Conservation (phyloP, 2,797 vertebrate species). For the Oryzias dopingdopingensis region DNA sequence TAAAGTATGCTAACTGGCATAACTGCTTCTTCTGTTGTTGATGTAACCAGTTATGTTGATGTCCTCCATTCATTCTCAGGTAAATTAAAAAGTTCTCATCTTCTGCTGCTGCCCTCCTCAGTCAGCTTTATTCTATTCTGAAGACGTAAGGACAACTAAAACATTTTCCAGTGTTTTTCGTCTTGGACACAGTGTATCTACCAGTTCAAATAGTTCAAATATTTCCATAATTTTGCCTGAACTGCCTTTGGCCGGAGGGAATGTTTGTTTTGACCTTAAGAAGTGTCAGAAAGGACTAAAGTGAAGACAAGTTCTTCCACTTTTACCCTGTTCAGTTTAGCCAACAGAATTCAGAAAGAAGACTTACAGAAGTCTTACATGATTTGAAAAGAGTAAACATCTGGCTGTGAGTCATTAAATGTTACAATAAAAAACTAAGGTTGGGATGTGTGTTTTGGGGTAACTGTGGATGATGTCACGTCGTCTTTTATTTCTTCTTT, state of each 20-base stretch:
- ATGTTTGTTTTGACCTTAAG: not conserved
- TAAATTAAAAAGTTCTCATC: too few relatives aligned
- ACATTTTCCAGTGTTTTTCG: too few relatives aligned
- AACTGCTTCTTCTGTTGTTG: too few relatives aligned
- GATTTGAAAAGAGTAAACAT: slow-evolving; percentile 20
- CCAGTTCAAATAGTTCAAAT: not conserved
- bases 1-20: too few relatives aligned
- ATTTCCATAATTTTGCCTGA: not conserved
- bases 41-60: too few relatives aligned
- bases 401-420: slow-evolving; percentile 21
- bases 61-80: too few relatives aligned
- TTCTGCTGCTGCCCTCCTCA: too few relatives aligned
- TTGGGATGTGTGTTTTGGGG: slow-evolving; percentile 15
- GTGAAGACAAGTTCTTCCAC: slow-evolving; percentile 33
- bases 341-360: slow-evolving; percentile 15
- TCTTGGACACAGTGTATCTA: not conserved
- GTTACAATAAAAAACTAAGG: slow-evolving; percentile 23
- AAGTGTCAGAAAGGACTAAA: slow-evolving; percentile 20
- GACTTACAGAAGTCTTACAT: not conserved
- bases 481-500: slow-evolving; percentile 2
- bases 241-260: slow-evolving; percentile 35
- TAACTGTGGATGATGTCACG: slow-evolving; percentile 12
- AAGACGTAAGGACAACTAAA: too few relatives aligned
- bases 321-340: slow-evolving; percentile 9
- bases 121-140: too few relatives aligned